Conservation (phyloP, 2,797 vertebrate genomes). For the Falco cherrug region DNA sequence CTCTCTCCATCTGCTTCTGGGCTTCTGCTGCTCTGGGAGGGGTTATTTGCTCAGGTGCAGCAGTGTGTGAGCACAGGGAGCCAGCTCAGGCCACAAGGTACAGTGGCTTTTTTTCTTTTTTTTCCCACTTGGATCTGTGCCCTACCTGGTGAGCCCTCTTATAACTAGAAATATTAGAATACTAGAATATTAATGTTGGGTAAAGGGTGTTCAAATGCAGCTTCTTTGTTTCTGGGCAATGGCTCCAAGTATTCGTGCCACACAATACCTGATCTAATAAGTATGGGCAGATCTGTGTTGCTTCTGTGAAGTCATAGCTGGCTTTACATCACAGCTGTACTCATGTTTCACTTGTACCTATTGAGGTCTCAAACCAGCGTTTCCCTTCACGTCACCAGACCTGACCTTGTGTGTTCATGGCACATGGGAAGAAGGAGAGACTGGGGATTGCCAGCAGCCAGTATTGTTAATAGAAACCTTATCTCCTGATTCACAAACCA, state of each 20-base stretch:
- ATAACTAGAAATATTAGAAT: background rate
- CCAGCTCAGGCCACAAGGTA: background rate
- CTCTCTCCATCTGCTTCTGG: background rate
- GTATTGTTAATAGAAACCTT: background rate
- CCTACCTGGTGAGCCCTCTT: background rate
- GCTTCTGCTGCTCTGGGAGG: background rate
- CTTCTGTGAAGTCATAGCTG: background rate
- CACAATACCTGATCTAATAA: background rate
- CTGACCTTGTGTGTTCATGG: fast-evolving
- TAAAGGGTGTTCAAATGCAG: background rate
- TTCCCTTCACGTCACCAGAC: background rate
- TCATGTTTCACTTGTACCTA: background rate
- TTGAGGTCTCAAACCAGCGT: background rate
- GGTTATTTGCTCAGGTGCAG: background rate
- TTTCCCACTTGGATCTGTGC: background rate
- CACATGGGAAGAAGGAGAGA: background rate
- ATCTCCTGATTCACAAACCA: background rate
- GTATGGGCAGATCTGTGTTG: background rate
- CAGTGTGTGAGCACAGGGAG: background rate
- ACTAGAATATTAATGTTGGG: background rate
- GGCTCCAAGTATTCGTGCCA: background rate
- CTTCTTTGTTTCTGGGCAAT: background rate
- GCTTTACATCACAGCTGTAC: background rate
- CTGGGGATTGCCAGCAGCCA: background rate
- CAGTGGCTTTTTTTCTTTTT: background rate